phyloP scores from a whole-genome alignment of 2,888 invertebrate genomes.

The Deilephila porcellus region DNA sequence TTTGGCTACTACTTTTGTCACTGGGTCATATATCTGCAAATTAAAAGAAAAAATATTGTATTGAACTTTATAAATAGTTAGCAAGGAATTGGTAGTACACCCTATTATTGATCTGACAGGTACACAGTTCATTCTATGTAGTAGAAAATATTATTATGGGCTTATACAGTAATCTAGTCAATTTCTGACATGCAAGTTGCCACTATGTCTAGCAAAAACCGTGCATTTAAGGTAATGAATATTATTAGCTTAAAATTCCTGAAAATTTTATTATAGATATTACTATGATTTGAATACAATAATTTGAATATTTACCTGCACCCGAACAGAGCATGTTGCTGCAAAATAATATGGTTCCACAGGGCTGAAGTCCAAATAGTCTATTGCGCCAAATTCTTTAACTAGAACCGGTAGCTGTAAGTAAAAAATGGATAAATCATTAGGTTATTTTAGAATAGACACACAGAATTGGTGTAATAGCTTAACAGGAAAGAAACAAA shows the following conservation, averaged over 20 bases:
- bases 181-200: too few species aligned
- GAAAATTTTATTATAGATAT: background rate
- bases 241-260: background rate
- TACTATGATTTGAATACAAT: too few species aligned
- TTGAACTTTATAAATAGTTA: background rate
- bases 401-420: constrained; percentile 91
- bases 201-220: too few species aligned
- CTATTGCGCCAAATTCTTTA: constrained; percentile 96
- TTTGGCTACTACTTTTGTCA: constrained; percentile 92
- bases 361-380: constrained; percentile 95
- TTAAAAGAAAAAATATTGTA: background rate
- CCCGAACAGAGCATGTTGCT: constrained; percentile 95
- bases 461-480: background rate
- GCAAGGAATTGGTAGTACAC: too few species aligned
- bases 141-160: too few species aligned
- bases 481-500: too few species aligned
- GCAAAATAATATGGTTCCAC: constrained; percentile 96
- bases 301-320: constrained; percentile 79
- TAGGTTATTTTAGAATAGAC: background rate
- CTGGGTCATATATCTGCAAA: constrained; percentile 92
- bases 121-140: too few species aligned
- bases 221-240: too few species aligned
- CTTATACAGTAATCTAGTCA: too few species aligned
- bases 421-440: constrained; percentile 7
- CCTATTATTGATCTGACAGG: too few species aligned